phyloP scores from a whole-genome alignment of 53 echinoderm and acorn worm genomes.

The Echinometra lucunter region DNA sequence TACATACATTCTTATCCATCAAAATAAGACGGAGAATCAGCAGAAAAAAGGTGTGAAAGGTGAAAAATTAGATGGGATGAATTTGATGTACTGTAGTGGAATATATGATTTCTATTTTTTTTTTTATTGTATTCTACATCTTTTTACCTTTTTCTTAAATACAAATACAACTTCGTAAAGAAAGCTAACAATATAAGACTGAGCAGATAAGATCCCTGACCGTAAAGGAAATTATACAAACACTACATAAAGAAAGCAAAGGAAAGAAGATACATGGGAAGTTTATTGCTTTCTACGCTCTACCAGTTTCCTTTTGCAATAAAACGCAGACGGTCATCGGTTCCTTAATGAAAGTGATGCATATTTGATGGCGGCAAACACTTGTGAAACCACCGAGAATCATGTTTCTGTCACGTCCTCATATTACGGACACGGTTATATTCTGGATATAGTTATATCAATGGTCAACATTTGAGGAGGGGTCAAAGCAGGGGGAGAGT shows the following conservation, averaged over 20 bases:
- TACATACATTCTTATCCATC: too few species aligned
- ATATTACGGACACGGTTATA: neutral
- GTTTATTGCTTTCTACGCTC: constrained; percentile 17
- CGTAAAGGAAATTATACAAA: neutral
- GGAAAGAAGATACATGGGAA: neutral
- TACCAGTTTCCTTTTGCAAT: neutral
- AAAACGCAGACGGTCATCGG: neutral
- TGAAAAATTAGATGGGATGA: neutral
- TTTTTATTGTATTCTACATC: too few species aligned
- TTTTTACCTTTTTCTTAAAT: too few species aligned
- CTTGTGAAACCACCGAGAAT: neutral
- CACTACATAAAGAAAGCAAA: neutral
- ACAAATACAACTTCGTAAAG: too few species aligned
- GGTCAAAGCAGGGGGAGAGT: too few species aligned
- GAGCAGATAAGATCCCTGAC: neutral
- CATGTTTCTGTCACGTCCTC: constrained; percentile 26
- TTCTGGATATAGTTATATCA: neutral
- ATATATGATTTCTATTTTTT: too few species aligned
- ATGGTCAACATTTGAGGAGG: neutral
- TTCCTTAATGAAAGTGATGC: neutral
- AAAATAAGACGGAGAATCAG: neutral
- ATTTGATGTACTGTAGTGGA: too few species aligned
- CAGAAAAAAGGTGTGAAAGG: neutral
- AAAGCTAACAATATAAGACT: neutral
- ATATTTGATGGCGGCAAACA: constrained; percentile 44